Conservation (phyloP, 2,797 vertebrate genomes). For the Tokudaia muenninki region DNA sequence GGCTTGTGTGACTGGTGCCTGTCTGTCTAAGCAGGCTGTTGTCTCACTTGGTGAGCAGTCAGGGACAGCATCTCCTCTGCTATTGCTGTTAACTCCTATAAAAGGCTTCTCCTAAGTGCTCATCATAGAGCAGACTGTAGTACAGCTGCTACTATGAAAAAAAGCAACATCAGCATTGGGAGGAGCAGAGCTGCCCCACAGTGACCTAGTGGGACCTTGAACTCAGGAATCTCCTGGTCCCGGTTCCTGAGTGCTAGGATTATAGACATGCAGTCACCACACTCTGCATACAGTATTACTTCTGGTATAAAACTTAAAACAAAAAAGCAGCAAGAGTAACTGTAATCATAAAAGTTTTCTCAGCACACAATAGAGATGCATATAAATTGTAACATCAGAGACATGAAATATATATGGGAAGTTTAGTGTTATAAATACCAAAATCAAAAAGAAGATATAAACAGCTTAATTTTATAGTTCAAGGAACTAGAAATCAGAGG, state of each 20-base stretch:
- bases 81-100: too few species aligned
- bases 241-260: not conserved
- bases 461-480: not conserved
- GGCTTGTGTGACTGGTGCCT: not conserved
- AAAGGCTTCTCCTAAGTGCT: not conserved
- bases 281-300: not conserved
- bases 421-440: not conserved
- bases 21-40: too few species aligned
- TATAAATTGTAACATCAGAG: not conserved
- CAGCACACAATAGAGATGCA: not conserved
- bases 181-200: too few species aligned
- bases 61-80: not conserved
- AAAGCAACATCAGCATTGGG: too few species aligned
- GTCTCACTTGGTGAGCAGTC: not conserved
- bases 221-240: not conserved
- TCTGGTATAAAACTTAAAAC: not conserved
- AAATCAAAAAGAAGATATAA: not conserved
- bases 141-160: not conserved
- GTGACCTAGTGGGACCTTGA: too few species aligned
- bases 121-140: not conserved
- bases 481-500: not conserved
- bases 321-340: not conserved
- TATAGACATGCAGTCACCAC: not conserved
- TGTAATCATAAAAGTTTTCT: not conserved
- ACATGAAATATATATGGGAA: not conserved